phyloP scores from a whole-genome alignment of 2,888 invertebrate species.

The Ptychoptera contaminata region DNA sequence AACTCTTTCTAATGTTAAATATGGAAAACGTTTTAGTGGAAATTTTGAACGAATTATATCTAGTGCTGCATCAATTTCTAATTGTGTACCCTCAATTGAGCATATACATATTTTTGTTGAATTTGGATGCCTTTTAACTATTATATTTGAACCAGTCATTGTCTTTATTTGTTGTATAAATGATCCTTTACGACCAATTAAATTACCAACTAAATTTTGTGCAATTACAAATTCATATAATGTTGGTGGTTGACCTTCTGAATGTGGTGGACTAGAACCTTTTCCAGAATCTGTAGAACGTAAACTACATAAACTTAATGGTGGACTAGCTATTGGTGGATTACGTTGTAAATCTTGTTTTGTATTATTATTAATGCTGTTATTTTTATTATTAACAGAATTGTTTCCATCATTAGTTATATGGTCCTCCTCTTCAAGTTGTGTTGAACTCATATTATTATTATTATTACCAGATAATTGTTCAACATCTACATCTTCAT shows the following conservation, averaged over 20 bases:
- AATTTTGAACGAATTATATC: constrained; percentile 73
- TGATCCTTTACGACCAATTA: constrained; percentile 72
- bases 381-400: not conserved
- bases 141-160: constrained; percentile 61
- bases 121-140: constrained; percentile 55
- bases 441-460: not conserved
- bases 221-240: constrained; percentile 53
- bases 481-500: not conserved
- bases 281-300: constrained; percentile 30
- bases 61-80: constrained; percentile 67
- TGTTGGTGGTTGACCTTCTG: constrained; percentile 22
- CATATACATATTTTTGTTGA: constrained; percentile 65
- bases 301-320: constrained; percentile 35
- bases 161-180: constrained; percentile 68
- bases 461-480: not conserved
- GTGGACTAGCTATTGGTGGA: constrained; percentile 38
- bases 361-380: not conserved
- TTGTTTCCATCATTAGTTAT: constrained; percentile 1
- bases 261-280: constrained; percentile 27
- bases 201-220: constrained; percentile 60
- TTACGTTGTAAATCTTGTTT: not conserved
- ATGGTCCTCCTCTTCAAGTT: not conserved
- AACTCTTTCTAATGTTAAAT: constrained; percentile 47
- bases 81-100: constrained; percentile 62
- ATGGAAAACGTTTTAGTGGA: constrained; percentile 64